phyloP scores from a whole-genome alignment of 2,888 invertebrate genomes.

The Hemithea aestivaria region DNA sequence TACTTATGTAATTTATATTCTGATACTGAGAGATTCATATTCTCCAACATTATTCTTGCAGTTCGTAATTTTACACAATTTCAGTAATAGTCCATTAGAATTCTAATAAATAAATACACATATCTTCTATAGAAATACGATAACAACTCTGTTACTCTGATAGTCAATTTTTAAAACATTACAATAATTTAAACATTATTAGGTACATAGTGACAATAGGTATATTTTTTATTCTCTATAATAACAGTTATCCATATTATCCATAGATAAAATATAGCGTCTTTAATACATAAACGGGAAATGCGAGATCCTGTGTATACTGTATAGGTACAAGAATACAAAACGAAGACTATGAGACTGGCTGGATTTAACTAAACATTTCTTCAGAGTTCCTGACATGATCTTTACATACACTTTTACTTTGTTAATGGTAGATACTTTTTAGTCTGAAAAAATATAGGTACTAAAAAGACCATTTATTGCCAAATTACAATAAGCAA shows the following conservation, averaged over 20 bases:
- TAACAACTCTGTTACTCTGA: constrained; percentile 24
- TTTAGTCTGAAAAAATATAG: too few relatives aligned
- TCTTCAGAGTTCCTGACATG: too few relatives aligned
- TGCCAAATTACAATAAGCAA: too few relatives aligned
- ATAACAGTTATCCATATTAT: not conserved
- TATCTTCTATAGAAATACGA: constrained; percentile 20
- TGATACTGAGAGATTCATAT: constrained; percentile 35
- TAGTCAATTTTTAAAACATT: constrained; percentile 20
- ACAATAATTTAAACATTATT: constrained; percentile 16
- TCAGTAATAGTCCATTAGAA: not conserved
- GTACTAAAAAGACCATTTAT: too few relatives aligned
- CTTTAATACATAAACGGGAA: constrained; percentile 9
- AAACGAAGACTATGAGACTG: too few relatives aligned
- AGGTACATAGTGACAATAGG: constrained; percentile 29
- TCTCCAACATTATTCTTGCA: constrained; percentile 24
- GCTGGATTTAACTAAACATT: too few relatives aligned
- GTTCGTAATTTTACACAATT: too few relatives aligned
- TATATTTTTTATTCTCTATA: constrained; percentile 9
- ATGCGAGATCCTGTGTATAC: constrained; percentile 3
- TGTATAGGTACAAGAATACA: not conserved
- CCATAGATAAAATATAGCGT: constrained; percentile 18
- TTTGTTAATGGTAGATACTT: too few relatives aligned
- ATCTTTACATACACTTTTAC: too few relatives aligned
- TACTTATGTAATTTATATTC: constrained; percentile 20
- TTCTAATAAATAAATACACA: not conserved